Percentiles rank a stretch among this genome's conserved stretches.
Evolutionary conservation across 2,113 vertebrate genomes (phyloP).

Genomic region (Sapayoa aenigma): DNA sequence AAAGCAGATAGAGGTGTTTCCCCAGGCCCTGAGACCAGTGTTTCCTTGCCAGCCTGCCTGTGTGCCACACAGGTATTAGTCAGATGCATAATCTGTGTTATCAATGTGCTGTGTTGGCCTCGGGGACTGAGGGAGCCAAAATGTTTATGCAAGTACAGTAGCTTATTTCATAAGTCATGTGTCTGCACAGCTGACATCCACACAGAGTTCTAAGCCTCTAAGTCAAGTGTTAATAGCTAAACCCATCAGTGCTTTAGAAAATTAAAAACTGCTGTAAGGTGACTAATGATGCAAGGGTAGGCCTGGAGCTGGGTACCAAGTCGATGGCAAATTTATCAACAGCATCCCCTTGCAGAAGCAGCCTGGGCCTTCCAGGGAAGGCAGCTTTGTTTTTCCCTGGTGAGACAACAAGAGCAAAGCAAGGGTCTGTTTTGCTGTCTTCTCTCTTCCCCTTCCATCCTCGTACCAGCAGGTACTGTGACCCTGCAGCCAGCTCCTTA

Average conservation of each 20-base stretch:
- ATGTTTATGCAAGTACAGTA: conserved; percentile 18
- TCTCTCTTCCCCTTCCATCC: not conserved
- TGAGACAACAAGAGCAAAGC: not conserved
- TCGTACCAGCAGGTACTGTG: not conserved
- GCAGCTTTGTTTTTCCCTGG: not conserved
- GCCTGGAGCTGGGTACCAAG: not conserved
- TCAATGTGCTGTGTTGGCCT: not conserved
- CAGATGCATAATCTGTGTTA: not conserved
- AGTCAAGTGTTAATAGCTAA: conserved; percentile 19
- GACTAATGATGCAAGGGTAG: not conserved
- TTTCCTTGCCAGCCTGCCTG: not conserved
- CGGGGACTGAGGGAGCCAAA: not conserved
- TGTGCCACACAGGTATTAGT: conserved; percentile 14
- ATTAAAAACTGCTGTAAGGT: not conserved
- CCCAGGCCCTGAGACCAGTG: not conserved
- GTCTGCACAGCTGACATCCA: conserved; percentile 30
- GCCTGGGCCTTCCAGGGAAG: not conserved
- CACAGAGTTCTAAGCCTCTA: not conserved
- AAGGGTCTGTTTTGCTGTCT: not conserved
- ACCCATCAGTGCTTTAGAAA: not conserved
- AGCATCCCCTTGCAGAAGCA: not conserved
- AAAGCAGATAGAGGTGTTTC: conserved; percentile 5
- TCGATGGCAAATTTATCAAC: not conserved
- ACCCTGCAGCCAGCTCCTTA: not conserved
- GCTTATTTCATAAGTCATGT: conserved; percentile 16